Evolutionary conservation across 2,113 vertebrate genomes (phyloP).

Genomic region (Boulengeromyrus knoepffleri): DNA sequence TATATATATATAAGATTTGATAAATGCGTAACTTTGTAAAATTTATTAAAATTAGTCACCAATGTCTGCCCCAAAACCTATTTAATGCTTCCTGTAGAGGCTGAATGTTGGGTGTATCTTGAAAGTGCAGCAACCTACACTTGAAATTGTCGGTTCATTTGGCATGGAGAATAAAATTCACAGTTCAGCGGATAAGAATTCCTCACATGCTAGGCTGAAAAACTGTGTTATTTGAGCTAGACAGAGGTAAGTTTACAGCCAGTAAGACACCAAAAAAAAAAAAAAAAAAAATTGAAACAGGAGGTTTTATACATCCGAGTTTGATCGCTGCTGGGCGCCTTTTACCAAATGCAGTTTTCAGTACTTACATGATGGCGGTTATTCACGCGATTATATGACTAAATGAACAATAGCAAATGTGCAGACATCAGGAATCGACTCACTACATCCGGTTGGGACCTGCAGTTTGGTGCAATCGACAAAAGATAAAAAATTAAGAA

Average conservation of each 20-base stretch:
- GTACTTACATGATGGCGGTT: neutral
- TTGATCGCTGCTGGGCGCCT: neutral
- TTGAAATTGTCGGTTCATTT: neutral
- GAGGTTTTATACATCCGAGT: neutral
- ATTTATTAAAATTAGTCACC: neutral
- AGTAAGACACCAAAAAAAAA: neutral
- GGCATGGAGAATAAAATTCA: neutral
- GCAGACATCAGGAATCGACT: neutral
- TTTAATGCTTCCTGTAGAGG: neutral
- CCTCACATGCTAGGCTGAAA: neutral
- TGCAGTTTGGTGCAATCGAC: neutral
- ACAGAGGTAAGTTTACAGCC: neutral
- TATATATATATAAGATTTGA: neutral
- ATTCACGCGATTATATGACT: neutral
- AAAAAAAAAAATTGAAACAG: neutral
- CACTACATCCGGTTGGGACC: neutral
- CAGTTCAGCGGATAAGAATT: neutral
- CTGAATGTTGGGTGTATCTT: neutral
- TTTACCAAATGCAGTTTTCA: neutral
- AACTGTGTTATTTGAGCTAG: neutral
- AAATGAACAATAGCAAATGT: neutral
- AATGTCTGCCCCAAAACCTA: neutral
- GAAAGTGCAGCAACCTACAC: neutral
- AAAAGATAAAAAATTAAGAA: neutral
- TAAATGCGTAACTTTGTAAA: neutral